Percentiles rank a stretch among this genome's conserved stretches.
Evolutionary conservation across 2,113 vertebrate species (phyloP).

Genomic region (Platichthys flesus): DNA sequence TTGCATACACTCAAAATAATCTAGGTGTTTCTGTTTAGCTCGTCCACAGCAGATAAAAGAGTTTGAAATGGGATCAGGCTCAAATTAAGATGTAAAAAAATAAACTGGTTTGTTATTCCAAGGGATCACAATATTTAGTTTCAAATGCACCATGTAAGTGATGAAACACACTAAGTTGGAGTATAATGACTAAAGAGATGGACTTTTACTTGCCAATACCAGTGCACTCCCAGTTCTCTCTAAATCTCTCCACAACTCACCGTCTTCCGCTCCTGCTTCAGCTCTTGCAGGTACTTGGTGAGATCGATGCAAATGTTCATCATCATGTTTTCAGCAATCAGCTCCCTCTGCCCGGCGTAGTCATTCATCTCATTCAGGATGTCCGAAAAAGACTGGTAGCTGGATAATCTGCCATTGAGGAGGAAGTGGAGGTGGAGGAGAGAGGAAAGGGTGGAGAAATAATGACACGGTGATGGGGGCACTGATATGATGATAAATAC

Average conservation of each 20-base stretch:
- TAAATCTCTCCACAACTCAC: slow-evolving; percentile 67
- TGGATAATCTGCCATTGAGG: slow-evolving; percentile 82
- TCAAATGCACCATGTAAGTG: too few species aligned
- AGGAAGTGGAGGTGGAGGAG: slow-evolving; percentile 57
- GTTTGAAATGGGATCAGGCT: not conserved
- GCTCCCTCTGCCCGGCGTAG: slow-evolving; percentile 90
- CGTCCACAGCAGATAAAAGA: not conserved
- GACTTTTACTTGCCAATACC: too few species aligned
- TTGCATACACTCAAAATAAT: not conserved
- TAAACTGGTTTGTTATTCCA: too few species aligned
- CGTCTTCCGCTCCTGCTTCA: slow-evolving; percentile 90
- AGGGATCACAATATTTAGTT: too few species aligned
- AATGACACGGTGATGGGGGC: slow-evolving; percentile 26
- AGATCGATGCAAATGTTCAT: slow-evolving; percentile 89
- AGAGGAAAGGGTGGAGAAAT: not conserved
- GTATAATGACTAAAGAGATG: too few species aligned
- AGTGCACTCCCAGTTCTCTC: too few species aligned
- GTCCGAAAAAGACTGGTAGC: slow-evolving; percentile 88
- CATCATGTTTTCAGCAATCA: slow-evolving; percentile 90
- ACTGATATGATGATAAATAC: slow-evolving; percentile 48
- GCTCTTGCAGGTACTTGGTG: slow-evolving; percentile 89
- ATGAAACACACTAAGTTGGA: too few species aligned
- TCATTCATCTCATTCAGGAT: slow-evolving; percentile 91
- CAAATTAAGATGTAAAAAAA: slow-evolving; percentile 4
- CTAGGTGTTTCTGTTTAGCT: slow-evolving; percentile 9